A percentile compares a stretch with the other conserved stretches of the same genome.
Evolutionary conservation across 2,888 invertebrate species (phyloP).

Genomic region (Brenthis daphne): DNA sequence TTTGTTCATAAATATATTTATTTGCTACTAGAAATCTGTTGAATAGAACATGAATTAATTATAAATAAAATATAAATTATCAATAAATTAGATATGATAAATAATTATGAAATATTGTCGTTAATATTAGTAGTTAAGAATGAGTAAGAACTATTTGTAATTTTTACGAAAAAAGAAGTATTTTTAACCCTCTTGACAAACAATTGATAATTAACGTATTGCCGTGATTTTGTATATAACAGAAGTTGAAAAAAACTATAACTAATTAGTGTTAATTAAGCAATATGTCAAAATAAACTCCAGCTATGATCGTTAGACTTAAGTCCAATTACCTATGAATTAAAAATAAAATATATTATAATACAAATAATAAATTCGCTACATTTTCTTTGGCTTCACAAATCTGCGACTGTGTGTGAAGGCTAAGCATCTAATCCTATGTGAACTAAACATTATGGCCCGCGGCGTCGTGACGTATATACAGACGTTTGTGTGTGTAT

Average conservation of each 20-base stretch:
- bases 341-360: not conserved
- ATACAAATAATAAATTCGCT: constrained; percentile 8
- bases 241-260: no score
- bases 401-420: constrained; percentile 39
- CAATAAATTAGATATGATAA: no score
- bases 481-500: constrained; percentile 53
- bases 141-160: not conserved
- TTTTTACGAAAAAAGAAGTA: not conserved
- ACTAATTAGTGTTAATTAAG: not conserved
- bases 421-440: constrained; percentile 67
- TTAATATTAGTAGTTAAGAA: no score
- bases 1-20: constrained; percentile 39
- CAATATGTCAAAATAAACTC: not conserved
- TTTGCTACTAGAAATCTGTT: constrained; percentile 26
- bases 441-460: constrained; percentile 62
- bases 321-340: not conserved
- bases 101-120: not conserved
- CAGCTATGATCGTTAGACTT: not conserved
- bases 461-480: constrained; percentile 58
- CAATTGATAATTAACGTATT: no score
- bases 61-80: no score
- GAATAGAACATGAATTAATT: not conserved
- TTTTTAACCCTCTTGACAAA: no score
- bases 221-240: no score
- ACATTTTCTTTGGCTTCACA: constrained; percentile 17